These are phyloP conservation scores for Didymodactylos carnosus DNA, from an alignment of 2,888 invertebrate species.

Conservation along the genomic window DNA sequence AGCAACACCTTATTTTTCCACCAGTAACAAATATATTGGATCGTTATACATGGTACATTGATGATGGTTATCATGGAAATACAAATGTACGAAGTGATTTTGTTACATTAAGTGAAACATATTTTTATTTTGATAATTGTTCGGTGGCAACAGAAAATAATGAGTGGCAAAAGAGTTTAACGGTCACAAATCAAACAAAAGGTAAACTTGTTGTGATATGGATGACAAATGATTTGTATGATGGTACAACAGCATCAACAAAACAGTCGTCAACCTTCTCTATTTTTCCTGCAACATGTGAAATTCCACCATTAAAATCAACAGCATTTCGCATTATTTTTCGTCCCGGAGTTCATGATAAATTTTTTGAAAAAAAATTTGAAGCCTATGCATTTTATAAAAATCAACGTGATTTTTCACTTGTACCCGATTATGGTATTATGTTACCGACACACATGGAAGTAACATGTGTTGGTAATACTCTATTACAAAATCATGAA, in stretches of 20 bases:
- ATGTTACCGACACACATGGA: background rate
- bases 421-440: conserved; percentile 19
- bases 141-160: background rate
- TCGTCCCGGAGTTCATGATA: conserved; percentile 25
- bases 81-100: background rate
- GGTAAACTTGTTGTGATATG: conserved; percentile 14
- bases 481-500: background rate
- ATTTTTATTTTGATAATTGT: background rate
- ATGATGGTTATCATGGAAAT: background rate
- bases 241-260: background rate
- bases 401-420: conserved; percentile 28
- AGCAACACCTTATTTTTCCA: too few relatives aligned
- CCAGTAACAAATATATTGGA: background rate
- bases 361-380: conserved; percentile 28
- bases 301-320: conserved; percentile 29
- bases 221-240: background rate
- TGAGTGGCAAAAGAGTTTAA: conserved; percentile 11
- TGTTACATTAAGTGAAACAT: background rate
- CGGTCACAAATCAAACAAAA: conserved; percentile 15
- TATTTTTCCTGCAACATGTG: conserved; percentile 22
- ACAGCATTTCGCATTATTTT: conserved; percentile 29
- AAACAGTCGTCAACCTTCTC: conserved; percentile 5
- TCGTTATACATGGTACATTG: background rate
- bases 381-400: conserved; percentile 32
- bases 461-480: background rate